Conservation (phyloP, 2,797 vertebrate genomes). For the Enteromius afrohamiltoni region DNA sequence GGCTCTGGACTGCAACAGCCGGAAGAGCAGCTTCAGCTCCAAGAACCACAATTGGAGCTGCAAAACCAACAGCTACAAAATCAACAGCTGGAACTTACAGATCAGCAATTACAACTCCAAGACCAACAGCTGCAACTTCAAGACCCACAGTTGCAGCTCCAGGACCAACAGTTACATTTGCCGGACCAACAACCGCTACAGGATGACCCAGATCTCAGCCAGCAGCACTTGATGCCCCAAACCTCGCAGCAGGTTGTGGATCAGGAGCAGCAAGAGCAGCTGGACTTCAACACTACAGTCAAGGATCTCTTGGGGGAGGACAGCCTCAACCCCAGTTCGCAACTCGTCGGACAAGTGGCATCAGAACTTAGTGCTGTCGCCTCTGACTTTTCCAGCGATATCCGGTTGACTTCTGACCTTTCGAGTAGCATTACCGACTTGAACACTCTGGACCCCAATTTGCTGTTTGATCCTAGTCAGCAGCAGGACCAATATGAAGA, state of each 20-base stretch:
- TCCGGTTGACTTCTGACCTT: conserved; percentile 96
- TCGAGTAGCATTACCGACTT: conserved; percentile 99
- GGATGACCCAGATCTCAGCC: conserved; percentile 54
- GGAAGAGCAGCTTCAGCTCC: conserved; percentile 72
- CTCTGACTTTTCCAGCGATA: conserved; percentile 94
- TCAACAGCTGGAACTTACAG: conserved; percentile 51
- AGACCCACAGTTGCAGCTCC: conserved; percentile 71
- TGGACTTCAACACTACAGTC: conserved; percentile 97
- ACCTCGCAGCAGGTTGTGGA: conserved; percentile 74
- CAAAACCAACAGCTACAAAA: conserved; percentile 59
- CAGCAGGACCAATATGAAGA: conserved; percentile 99
- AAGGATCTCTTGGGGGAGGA: conserved; percentile 95
- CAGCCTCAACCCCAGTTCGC: conserved; percentile 91
- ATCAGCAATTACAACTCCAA: conserved; percentile 49
- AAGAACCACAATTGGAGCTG: conserved; percentile 52
- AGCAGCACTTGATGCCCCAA: conserved; percentile 76
- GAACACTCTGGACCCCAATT: conserved; percentile 95
- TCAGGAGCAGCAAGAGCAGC: conserved; percentile 78
- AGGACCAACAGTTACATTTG: conserved; percentile 54
- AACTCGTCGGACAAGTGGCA: conserved; percentile 92
- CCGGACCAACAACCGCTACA: conserved; percentile 57
- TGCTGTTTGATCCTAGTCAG: conserved; percentile 97
- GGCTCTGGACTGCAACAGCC: conserved; percentile 83
- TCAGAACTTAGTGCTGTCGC: conserved; percentile 90
- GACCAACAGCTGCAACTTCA: conserved; percentile 55